phyloP scores from a whole-genome alignment of 92 coral and sea anemone genomes.

The Siderastrea radians region DNA sequence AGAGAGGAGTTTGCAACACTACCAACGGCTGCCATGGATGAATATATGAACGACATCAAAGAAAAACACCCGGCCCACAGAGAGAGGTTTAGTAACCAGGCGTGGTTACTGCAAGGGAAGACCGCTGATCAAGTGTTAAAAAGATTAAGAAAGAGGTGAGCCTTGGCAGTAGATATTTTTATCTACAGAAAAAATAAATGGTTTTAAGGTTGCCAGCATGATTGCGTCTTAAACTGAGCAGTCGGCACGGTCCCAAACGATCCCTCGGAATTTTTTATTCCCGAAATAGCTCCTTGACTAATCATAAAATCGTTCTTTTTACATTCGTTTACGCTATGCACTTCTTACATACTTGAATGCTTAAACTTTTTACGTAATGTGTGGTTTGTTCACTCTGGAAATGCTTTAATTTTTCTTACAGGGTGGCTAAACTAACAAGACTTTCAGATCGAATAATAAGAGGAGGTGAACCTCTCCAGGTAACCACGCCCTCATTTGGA shows the following conservation, averaged over 20 bases:
- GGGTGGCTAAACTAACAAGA: conserved; percentile 80
- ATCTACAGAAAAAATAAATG: not conserved
- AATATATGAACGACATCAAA: conserved; percentile 82
- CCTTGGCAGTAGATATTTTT: not conserved
- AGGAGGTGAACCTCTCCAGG: conserved; percentile 98
- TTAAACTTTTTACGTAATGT: too few species aligned
- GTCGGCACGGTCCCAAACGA: too few species aligned
- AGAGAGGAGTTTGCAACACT: conserved; percentile 76
- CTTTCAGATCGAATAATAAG: conserved; percentile 81
- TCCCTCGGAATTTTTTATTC: too few species aligned
- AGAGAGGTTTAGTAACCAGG: conserved; percentile 94
- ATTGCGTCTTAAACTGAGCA: too few species aligned
- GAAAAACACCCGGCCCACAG: conserved; percentile 89
- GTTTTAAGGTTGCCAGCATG: too few species aligned
- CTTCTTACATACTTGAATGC: too few species aligned
- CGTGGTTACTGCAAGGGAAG: conserved; percentile 92
- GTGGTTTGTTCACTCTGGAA: not conserved
- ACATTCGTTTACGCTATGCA: too few species aligned
- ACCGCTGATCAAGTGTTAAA: conserved; percentile 72
- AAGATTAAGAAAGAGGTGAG: conserved; percentile 78
- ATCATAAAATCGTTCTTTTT: too few species aligned
- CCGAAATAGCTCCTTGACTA: too few species aligned
- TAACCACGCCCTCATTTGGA: not conserved
- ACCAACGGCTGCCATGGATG: conserved; percentile 95
- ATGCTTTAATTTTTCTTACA: conserved; percentile 7